Base-by-base conservation (phyloP, 1,140 invertebrate genomes). In the Euwallacea similis region DNA sequence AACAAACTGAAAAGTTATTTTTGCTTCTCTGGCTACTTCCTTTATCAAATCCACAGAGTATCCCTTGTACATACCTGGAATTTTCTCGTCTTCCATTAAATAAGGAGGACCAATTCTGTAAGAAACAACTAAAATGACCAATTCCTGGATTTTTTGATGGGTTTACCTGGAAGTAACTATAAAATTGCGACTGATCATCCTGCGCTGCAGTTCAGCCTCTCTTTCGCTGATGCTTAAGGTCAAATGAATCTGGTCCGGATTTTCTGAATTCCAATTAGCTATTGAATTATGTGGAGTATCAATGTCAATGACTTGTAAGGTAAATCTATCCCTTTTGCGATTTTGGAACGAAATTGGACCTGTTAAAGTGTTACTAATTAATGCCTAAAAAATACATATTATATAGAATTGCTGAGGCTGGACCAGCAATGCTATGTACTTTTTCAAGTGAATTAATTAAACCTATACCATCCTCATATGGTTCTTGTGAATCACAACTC, bases 11-110 rank as follows among this genome's bases (percentile, higher is more conserved):
- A 91, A 96, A 74, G 90, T 92, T 73, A 97, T 92, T 73, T 90
- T 88, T 9, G 94, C 77, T 3, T 87, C 83, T 74, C 88, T 84
- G 0, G 93, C 85, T 60, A 96, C 90, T 75, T 87, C 85, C 42
- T 90, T 84, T 61, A 95, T 92, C 0, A 96, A 83, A 82, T 95
- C 93, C 77, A 94, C 86, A 9, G 90, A 89, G 77, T 91, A 95
- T 0, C 93, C 93, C 81, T 93, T 90, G 74, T 88, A 93, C 0
- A 85, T 87, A 33, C 82, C 82, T 6, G 86, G 64, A 81, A 93
- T 96, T 0, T 94, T n/a, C 80, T 83, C 91, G 89, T 79, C 89
- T 85, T 83, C 88, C 89, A 85, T 93, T 90, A 74, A 89, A 89
- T 80, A 91, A 90, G 47, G 89, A 86, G 13, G 93, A 85, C 66